Evolutionary conservation across 2,113 vertebrate species (phyloP).

Genomic region (Sebastes fasciatus): DNA sequence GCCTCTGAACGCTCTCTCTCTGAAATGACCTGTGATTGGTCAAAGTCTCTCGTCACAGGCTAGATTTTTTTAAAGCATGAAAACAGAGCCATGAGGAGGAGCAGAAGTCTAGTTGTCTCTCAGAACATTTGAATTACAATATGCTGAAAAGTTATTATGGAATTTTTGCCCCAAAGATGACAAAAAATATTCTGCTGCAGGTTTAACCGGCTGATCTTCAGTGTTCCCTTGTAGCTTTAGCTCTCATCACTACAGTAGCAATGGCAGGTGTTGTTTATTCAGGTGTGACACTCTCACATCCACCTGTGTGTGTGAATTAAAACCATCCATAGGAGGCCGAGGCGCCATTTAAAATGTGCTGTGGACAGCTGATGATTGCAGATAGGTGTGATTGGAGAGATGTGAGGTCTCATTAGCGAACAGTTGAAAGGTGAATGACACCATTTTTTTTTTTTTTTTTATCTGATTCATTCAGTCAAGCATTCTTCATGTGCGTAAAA

Average conservation of each 20-base stretch:
- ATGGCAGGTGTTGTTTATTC: constrained; percentile 64
- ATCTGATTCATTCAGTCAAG: constrained; percentile 70
- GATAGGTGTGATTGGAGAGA: constrained; percentile 61
- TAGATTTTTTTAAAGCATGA: too few relatives aligned
- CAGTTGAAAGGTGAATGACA: constrained; percentile 69
- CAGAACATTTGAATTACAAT: too few relatives aligned
- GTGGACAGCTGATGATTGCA: constrained; percentile 28
- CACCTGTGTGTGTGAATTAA: constrained; percentile 67
- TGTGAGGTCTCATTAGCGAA: constrained; percentile 41
- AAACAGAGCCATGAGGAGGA: too few relatives aligned
- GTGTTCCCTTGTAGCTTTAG: constrained; percentile 21
- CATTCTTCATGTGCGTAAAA: constrained; percentile 71
- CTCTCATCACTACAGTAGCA: constrained; percentile 32
- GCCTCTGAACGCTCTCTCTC: too few relatives aligned
- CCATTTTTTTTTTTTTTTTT: constrained; percentile 59
- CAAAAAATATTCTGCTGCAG: too few relatives aligned
- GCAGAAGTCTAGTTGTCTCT: too few relatives aligned
- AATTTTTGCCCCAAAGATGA: too few relatives aligned
- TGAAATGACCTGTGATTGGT: too few relatives aligned
- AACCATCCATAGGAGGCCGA: constrained; percentile 56
- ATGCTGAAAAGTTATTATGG: too few relatives aligned
- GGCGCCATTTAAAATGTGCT: constrained; percentile 37
- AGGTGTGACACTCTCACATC: constrained; percentile 66
- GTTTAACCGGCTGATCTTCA: constrained; percentile 11
- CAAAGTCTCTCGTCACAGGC: too few relatives aligned